Percentiles rank a stretch among this genome's conserved stretches.
These are phyloP conservation scores for Vimba vimba DNA, from an alignment of 2,113 vertebrate species.

Conservation along the genomic window DNA sequence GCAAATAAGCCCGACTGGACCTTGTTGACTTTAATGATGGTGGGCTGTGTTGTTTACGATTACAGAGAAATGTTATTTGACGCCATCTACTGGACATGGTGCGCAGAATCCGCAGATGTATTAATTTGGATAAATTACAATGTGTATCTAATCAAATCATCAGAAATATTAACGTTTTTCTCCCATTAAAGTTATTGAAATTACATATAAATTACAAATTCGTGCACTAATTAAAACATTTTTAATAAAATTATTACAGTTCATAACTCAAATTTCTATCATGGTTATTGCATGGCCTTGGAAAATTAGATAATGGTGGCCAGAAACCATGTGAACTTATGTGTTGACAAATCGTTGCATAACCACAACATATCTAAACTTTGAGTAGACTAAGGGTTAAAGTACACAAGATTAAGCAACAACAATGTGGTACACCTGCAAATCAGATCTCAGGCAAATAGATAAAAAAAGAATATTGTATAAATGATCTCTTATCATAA, in stretches of 20 bases:
- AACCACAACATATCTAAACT: slow-evolving; percentile 1
- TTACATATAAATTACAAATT: background rate
- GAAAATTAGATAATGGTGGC: background rate
- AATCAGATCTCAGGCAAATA: background rate
- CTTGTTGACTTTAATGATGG: background rate
- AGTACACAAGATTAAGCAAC: background rate
- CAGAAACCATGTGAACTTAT: background rate
- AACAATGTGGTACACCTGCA: background rate
- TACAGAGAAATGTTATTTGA: background rate
- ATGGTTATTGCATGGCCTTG: background rate
- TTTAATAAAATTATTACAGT: background rate
- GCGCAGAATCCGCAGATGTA: background rate
- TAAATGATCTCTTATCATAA: background rate
- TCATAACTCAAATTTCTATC: background rate
- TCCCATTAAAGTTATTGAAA: background rate
- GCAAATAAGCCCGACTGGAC: background rate
- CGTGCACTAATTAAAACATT: background rate
- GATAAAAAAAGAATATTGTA: background rate
- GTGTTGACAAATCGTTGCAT: background rate
- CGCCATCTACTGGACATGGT: slow-evolving; percentile 24
- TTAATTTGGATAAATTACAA: background rate
- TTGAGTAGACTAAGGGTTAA: background rate
- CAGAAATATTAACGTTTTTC: background rate
- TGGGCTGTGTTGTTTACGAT: background rate
- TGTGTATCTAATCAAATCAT: background rate